Evolutionary conservation across 2,113 vertebrate genomes (phyloP).

Genomic region (Gnathonemus echidnorhynchus): DNA sequence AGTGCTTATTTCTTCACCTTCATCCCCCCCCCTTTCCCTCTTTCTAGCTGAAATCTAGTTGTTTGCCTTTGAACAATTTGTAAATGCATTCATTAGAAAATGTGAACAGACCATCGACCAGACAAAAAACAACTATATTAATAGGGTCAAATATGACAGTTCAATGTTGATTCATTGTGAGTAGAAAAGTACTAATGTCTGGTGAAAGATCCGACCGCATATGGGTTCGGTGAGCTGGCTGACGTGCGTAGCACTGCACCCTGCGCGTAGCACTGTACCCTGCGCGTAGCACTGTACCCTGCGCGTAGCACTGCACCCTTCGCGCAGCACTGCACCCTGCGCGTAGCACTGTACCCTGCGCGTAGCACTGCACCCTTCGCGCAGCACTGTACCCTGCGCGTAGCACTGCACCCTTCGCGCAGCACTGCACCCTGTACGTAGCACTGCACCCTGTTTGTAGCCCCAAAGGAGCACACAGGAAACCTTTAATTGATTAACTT

Average conservation of each 20-base stretch:
- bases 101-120: neutral
- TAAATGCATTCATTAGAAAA: neutral
- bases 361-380: too few species aligned
- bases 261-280: neutral
- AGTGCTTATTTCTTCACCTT: neutral
- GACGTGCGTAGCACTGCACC: neutral
- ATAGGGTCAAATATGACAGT: neutral
- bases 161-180: neutral
- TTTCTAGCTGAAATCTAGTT: neutral
- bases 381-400: neutral
- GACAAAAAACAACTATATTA: neutral
- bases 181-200: neutral
- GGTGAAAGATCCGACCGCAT: neutral
- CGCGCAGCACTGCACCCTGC: neutral
- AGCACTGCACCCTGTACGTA: neutral
- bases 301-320: too few species aligned
- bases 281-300: neutral
- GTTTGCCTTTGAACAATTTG: neutral
- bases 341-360: neutral
- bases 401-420: too few species aligned
- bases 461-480: neutral
- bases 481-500: neutral
- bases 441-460: too few species aligned
- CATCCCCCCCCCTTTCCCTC: neutral
- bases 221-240: neutral